Evolutionary conservation across 2,113 vertebrate genomes (phyloP).

Genomic region (Chloropsis hardwickii): DNA sequence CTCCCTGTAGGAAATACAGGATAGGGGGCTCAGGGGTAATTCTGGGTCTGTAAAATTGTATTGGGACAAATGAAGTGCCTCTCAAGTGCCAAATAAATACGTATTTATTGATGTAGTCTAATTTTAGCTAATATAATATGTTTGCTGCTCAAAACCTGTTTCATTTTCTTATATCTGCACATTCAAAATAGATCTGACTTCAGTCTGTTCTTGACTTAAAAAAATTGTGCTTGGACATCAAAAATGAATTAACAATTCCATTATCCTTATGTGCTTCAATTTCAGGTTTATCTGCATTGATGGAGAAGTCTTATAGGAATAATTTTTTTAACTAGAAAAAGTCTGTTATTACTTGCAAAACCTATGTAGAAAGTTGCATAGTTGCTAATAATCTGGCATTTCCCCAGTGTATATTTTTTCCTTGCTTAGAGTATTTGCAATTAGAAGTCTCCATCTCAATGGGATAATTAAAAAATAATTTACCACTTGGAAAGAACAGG

Average conservation of each 20-base stretch:
- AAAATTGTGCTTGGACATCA: not conserved
- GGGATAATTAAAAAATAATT: constrained; percentile 61
- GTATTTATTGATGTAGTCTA: not conserved
- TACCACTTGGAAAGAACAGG: constrained; percentile 39
- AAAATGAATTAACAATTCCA: constrained; percentile 23
- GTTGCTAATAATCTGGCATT: constrained; percentile 40
- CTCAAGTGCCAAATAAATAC: not conserved
- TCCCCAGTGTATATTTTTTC: constrained; percentile 18
- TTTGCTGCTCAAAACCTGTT: not conserved
- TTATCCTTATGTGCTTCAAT: not conserved
- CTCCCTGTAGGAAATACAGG: not conserved
- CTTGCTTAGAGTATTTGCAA: constrained; percentile 46
- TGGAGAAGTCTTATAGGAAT: not conserved
- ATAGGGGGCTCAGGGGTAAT: not conserved
- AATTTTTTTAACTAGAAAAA: not conserved
- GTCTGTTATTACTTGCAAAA: constrained; percentile 27
- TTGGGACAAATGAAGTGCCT: not conserved
- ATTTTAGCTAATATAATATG: not conserved
- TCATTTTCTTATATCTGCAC: not conserved
- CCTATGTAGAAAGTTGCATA: constrained; percentile 7
- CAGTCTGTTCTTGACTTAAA: not conserved
- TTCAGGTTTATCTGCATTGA: constrained; percentile 6
- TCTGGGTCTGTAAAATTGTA: not conserved
- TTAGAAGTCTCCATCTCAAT: constrained; percentile 44
- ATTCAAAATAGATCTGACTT: not conserved